These are phyloP conservation scores for Gobius niger DNA, from an alignment of 2,113 vertebrate species.

Conservation along the genomic window DNA sequence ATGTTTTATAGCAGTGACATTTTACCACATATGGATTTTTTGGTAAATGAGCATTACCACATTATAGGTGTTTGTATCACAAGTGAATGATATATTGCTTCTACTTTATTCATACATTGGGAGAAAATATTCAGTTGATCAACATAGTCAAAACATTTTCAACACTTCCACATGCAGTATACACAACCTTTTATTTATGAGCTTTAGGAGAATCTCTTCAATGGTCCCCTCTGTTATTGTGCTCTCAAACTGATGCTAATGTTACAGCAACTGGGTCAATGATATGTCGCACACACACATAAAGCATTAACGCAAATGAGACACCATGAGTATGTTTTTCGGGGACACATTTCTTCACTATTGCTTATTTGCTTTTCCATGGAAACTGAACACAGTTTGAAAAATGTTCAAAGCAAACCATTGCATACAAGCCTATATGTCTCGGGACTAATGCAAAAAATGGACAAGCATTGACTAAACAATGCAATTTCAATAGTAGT, in stretches of 20 bases:
- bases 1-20: no score
- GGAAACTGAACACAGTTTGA: not conserved
- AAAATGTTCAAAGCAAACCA: no score
- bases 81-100: no score
- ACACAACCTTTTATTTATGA: not conserved
- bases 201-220: not conserved
- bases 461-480: no score
- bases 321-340: not conserved
- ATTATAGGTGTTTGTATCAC: no score
- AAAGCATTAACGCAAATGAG: not conserved
- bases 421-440: no score
- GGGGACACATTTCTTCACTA: no score
- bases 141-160: not conserved
- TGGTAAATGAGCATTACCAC: no score
- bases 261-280: not conserved
- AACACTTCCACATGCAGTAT: not conserved
- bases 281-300: not conserved
- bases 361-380: not conserved
- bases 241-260: not conserved
- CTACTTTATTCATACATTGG: no score
- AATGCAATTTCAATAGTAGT: no score
- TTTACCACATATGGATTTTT: no score
- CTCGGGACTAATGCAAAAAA: no score
- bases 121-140: not conserved
- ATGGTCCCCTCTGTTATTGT: not conserved